Base-by-base conservation (phyloP, 1,140 invertebrate species). In the Ephestia elutella region DNA sequence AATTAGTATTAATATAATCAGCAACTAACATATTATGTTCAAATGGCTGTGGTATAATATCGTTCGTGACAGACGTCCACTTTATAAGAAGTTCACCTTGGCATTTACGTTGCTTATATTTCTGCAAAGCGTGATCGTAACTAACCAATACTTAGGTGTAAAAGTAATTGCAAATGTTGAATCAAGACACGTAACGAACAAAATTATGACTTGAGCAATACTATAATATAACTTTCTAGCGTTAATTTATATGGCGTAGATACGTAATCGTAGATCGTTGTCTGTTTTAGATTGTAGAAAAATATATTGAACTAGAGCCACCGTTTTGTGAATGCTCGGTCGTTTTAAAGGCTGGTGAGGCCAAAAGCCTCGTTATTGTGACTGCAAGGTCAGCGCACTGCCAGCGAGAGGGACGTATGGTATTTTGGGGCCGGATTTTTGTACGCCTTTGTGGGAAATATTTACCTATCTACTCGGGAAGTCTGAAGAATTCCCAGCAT, bases 81-180 rank as follows among this genome's bases (percentile, higher is more conserved):
- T 83, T 75, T 77, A 63, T 69, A 69, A 78, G 71, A 66, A 49
- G 77, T 75, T 85, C 69, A 77, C 82, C 82, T 85, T 85, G 82
- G 78, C 82, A 85, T 85, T 85, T 85, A 76, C 13, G 65, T 65
- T 61, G 60, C 64, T 62, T 60, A 65, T 69, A 73, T 66, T 62
- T 71, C 60, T 67, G 63, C 57, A 65, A 60, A 69, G 56, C 30
- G 44, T 63, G 60, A 62, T 66, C 61, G 38, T 50, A 17, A 17
- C 49, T 51, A 17, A 18, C 54, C 32, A 38, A 51, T 56, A 44
- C 13, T 17, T 44, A 53, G 13, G 13, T 21, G 13, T 20, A 53
- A n/a, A 25, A 25, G 50, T 20, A 53, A 53, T 53, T 53, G 13
- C 3, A n/a, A 53, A 53, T 53, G 21, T 53, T 25, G 10, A 53